These are phyloP conservation scores for Austrolebias charrua DNA, from an alignment of 2,797 vertebrate genomes.

Conservation along the genomic window DNA sequence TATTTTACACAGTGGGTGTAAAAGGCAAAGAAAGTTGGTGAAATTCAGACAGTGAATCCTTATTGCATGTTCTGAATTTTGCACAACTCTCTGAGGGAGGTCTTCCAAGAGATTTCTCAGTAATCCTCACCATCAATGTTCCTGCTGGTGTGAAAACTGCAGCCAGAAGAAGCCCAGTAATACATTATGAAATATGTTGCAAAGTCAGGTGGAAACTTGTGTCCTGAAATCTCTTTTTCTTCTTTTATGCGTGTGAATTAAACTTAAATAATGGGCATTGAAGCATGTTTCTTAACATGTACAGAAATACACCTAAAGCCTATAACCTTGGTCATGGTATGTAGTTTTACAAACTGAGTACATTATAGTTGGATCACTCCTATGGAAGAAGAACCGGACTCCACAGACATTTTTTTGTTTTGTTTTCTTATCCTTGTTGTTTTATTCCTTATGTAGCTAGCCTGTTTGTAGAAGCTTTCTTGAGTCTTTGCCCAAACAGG, in stretches of 20 bases:
- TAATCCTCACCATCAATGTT: constrained; percentile 32
- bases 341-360: too few relatives aligned
- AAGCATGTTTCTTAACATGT: too few relatives aligned
- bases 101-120: constrained; percentile 28
- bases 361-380: too few relatives aligned
- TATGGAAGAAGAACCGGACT: too few relatives aligned
- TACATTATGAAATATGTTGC: constrained; percentile 4
- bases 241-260: too few relatives aligned
- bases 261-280: too few relatives aligned
- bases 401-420: too few relatives aligned
- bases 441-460: not conserved
- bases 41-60: constrained; percentile 29
- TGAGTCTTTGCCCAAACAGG: not conserved
- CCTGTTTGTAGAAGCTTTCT: not conserved
- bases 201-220: not conserved
- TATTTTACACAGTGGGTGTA: constrained; percentile 29
- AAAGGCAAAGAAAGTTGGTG: constrained; percentile 33
- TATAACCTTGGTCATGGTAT: too few relatives aligned
- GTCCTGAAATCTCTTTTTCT: not conserved
- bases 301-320: too few relatives aligned
- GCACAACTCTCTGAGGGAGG: constrained; percentile 34
- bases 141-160: constrained; percentile 24
- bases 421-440: too few relatives aligned
- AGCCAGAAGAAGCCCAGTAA: constrained; percentile 20
- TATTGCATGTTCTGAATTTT: constrained; percentile 29